Evolutionary conservation across 1,140 invertebrate species (phyloP).

Genomic region (Dinothrombium tinctorium): DNA sequence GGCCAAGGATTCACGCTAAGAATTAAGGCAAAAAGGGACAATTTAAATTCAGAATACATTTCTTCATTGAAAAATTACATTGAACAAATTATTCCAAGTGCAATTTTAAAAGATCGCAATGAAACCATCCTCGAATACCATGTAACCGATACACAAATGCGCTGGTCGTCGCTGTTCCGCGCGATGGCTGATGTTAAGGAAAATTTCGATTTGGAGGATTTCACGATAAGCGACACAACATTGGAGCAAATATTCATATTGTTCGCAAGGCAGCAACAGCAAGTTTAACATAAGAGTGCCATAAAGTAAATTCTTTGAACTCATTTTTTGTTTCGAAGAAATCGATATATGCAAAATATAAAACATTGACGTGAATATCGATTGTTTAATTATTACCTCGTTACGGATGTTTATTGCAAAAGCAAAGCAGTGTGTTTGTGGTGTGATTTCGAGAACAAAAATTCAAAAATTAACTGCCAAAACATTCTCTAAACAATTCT

Average conservation of each 20-base stretch:
- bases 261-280: too few relatives aligned
- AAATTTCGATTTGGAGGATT: slow-evolving; percentile 25
- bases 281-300: too few relatives aligned
- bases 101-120: slow-evolving; percentile 7
- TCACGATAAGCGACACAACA: slow-evolving; percentile 27
- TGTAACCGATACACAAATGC: slow-evolving; percentile 22
- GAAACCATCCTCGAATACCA: slow-evolving; percentile 35
- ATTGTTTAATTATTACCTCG: too few relatives aligned
- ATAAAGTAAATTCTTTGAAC: too few relatives aligned
- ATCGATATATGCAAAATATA: too few relatives aligned
- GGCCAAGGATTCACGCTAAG: slow-evolving; percentile 30
- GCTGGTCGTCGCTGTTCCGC: slow-evolving; percentile 23
- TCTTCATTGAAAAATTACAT: neutral
- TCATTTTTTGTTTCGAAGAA: too few relatives aligned
- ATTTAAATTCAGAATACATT: neutral
- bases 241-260: slow-evolving; percentile 29
- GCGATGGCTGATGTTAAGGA: slow-evolving; percentile 20
- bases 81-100: neutral
- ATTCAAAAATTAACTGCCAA: too few relatives aligned
- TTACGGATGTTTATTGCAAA: too few relatives aligned
- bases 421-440: too few relatives aligned
- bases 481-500: too few relatives aligned
- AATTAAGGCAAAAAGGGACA: neutral
- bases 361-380: too few relatives aligned
- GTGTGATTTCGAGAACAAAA: too few relatives aligned